Percentiles rank a stretch among this genome's conserved stretches.
phyloP scores from a whole-genome alignment of 2,113 vertebrate species.

The Psilopogon haemacephalus region DNA sequence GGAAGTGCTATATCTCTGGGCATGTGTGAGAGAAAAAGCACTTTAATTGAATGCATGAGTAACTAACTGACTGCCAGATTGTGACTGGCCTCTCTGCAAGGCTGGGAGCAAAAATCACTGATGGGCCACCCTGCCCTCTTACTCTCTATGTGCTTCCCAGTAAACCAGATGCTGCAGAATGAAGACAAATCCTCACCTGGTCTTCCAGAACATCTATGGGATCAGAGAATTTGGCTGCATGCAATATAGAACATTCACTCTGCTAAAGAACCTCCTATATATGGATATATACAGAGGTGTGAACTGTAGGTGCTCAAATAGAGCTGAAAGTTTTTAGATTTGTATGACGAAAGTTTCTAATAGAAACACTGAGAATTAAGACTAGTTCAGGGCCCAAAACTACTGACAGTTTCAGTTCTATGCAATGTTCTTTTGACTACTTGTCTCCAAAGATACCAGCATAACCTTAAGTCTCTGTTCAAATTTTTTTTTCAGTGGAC shows the following conservation, averaged over 20 bases:
- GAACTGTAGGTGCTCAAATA: not conserved
- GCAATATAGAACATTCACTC: not conserved
- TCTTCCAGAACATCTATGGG: not conserved
- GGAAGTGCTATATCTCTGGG: slow-evolving; percentile 1
- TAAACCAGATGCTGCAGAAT: not conserved
- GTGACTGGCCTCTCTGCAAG: not conserved
- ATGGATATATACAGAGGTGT: not conserved
- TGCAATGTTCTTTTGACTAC: not conserved
- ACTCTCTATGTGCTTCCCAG: not conserved
- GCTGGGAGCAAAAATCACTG: not conserved
- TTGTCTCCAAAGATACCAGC: not conserved
- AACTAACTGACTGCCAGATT: slow-evolving; percentile 7
- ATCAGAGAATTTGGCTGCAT: not conserved
- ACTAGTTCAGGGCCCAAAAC: not conserved
- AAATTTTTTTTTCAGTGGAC: not conserved
- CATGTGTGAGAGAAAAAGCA: slow-evolving; percentile 28
- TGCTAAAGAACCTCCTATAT: not conserved
- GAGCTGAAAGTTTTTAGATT: not conserved
- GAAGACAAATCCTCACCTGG: not conserved
- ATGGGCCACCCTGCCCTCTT: not conserved
- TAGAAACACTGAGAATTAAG: not conserved
- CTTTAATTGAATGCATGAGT: slow-evolving; percentile 27
- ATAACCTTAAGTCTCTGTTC: not conserved
- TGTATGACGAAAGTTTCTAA: not conserved
- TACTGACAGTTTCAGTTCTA: not conserved